Conservation (phyloP, 2,888 invertebrate species). For the Trachelus stipa region DNA sequence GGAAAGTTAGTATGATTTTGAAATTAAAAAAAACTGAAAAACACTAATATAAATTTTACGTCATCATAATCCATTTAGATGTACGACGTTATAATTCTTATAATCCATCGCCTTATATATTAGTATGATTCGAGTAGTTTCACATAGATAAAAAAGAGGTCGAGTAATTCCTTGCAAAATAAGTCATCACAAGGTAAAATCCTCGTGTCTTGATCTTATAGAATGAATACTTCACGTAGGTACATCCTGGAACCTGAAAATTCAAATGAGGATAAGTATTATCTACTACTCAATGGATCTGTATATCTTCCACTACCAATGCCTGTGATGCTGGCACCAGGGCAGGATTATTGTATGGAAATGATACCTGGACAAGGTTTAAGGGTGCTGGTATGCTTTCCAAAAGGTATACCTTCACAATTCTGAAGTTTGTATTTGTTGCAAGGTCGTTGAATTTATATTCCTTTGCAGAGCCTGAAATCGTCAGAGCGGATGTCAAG, state of each 20-base stretch:
- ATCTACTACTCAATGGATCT: slow-evolving; percentile 72
- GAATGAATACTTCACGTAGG: slow-evolving; percentile 56
- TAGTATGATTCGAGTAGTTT: background rate
- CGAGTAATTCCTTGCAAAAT: background rate
- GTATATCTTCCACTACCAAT: slow-evolving; percentile 69
- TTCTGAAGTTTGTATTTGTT: slow-evolving; percentile 6
- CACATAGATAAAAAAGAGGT: background rate
- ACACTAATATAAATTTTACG: background rate
- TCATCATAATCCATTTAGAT: background rate
- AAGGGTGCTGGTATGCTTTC: slow-evolving; percentile 69
- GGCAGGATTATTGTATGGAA: slow-evolving; percentile 73
- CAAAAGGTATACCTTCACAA: slow-evolving; percentile 43
- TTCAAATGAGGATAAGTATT: slow-evolving; percentile 69
- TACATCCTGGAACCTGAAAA: slow-evolving; percentile 70
- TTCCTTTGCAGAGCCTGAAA: slow-evolving; percentile 36
- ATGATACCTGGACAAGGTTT: slow-evolving; percentile 70
- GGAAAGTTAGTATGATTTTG: slow-evolving; percentile 65
- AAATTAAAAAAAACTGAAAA: background rate
- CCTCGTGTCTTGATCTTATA: slow-evolving; percentile 2
- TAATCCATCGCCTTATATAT: background rate
- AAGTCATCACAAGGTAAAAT: background rate
- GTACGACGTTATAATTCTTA: background rate
- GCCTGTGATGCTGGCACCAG: slow-evolving; percentile 68
- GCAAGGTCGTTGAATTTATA: slow-evolving; percentile 8
- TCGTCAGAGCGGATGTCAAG: slow-evolving; percentile 41